Evolutionary conservation across 2,113 vertebrate genomes (phyloP).

Genomic region (Origma solitaria): DNA sequence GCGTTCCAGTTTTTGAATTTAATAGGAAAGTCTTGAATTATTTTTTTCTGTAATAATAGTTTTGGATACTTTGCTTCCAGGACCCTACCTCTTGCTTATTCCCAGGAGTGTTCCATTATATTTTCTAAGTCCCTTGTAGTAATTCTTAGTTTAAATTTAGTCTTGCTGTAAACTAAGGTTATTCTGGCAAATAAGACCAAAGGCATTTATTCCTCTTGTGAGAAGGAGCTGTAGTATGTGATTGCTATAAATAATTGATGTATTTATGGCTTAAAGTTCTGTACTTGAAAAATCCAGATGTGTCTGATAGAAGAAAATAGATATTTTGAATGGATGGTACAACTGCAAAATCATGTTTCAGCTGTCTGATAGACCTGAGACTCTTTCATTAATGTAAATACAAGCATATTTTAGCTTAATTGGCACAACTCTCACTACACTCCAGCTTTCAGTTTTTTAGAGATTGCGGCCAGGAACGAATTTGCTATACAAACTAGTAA

Average conservation of each 20-base stretch:
- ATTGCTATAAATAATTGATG: conserved; percentile 28
- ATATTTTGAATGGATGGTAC: neutral
- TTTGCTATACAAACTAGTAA: neutral
- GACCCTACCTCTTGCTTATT: neutral
- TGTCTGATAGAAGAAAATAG: neutral
- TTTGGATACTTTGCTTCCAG: conserved; percentile 21
- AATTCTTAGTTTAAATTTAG: conserved; percentile 52
- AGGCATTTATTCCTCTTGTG: conserved; percentile 23
- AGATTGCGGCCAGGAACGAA: neutral
- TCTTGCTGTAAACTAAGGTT: neutral
- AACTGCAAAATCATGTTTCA: neutral
- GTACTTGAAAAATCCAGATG: neutral
- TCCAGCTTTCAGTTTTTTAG: neutral
- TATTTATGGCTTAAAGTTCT: neutral
- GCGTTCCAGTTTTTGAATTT: neutral
- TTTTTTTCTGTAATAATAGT: neutral
- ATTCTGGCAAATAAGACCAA: neutral
- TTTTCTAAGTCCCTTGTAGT: conserved; percentile 32
- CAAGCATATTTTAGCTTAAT: neutral
- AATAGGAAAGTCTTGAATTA: neutral
- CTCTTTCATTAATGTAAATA: neutral
- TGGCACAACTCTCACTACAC: neutral
- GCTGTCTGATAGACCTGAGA: neutral
- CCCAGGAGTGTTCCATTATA: neutral
- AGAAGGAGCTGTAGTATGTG: neutral